A percentile compares a stretch with the other conserved stretches of the same genome.
phyloP scores from a whole-genome alignment of 92 coral and sea anemone genomes.

The Palythoa heliodiscus region DNA sequence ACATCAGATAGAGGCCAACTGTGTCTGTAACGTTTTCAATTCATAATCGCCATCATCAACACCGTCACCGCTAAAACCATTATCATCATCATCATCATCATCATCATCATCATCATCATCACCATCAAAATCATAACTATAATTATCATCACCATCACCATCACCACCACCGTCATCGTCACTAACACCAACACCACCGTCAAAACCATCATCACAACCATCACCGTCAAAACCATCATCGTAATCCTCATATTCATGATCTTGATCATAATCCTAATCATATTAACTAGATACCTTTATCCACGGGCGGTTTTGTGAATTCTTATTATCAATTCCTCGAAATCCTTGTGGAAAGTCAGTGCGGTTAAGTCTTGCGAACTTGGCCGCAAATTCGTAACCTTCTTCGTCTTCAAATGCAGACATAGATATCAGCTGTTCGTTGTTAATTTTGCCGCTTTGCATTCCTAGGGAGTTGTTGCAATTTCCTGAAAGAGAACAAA shows the following conservation, averaged over 20 bases:
- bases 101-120: no score
- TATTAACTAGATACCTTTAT: slow-evolving; percentile 16
- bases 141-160: no score
- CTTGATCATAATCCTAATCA: neutral
- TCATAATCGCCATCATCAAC: no score
- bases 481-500: slow-evolving; percentile 15
- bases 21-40: no score
- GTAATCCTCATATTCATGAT: neutral
- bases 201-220: no score
- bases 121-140: no score
- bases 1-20: no score
- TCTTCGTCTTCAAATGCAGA: slow-evolving; percentile 9
- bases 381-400: neutral
- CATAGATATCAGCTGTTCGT: neutral
- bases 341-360: slow-evolving; percentile 15
- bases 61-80: no score
- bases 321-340: neutral
- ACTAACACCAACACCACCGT: no score
- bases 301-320: neutral
- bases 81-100: no score
- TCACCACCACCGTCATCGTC: no score
- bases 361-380: slow-evolving; percentile 38
- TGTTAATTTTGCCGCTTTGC: slow-evolving; percentile 36
- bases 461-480: slow-evolving; percentile 40
- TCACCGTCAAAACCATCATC: no score